Base-by-base conservation (phyloP, 1,140 invertebrate species). In the Acromyrmex echinatior region DNA sequence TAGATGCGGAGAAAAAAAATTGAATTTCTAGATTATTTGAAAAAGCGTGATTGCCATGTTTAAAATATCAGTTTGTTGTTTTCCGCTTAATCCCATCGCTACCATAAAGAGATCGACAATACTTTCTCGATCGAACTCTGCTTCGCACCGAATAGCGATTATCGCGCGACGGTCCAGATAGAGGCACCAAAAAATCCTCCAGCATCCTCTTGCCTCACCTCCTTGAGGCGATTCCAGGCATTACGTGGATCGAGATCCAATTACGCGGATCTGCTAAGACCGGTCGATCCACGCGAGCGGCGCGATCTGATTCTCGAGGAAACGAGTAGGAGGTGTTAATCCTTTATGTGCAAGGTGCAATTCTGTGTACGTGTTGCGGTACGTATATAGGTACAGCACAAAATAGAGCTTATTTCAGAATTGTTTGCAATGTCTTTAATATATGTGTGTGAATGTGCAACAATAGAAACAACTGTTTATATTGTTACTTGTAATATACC, bases 141-240 rank as follows among this genome's bases (percentile, higher is more conserved):
- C 31, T 86, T 90, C 73, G 66, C 86, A 14, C 78, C 86, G 80
- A 90, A 90, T 90, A 87, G 49, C 79, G 88, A 90, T 90, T 90
- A 87, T 90, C 78, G 56, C 60, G 45, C 62, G 77, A 51, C 71
- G 74, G 88, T 77, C 65, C 60, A 49, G 79, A 90, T 79, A 58
- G 63, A 71, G 39, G 45, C 21, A 84, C 60, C 65, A 74, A 87
- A 78, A 89, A 90, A 88, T 80, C 45, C 60, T 49, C 16, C 82
- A 53, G 66, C 73, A 74, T 53, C 28, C 28, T 31, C 76, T 65
- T 39, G 85, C 49, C 28, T 53, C 63, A 51, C 85, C 70, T 87
- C 31, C 58, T 78, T 73, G n/a, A 58, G 58, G 12, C 77, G 62
- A 86, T 80, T 81, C 63, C 51, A 78, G 71, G 25, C 73, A 68